A percentile compares a stretch with the other conserved stretches of the same genome.
phyloP scores from a whole-genome alignment of 1,140 invertebrate species.

The Rhizoglyphus robini region DNA sequence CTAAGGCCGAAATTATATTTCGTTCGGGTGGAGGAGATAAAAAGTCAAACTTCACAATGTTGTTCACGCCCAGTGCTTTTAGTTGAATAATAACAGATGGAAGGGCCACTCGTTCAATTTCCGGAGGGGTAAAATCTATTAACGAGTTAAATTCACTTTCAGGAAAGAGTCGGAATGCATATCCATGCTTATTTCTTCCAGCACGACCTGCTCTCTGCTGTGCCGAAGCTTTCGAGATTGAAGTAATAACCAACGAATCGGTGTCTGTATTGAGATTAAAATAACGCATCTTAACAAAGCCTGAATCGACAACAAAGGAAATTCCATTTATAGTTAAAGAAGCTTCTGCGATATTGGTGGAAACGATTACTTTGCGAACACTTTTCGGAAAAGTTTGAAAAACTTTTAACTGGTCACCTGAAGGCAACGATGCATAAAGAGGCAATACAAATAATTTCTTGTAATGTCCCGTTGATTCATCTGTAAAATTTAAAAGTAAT shows the following conservation, averaged over 20 bases:
- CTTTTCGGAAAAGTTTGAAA: conserved; percentile 63
- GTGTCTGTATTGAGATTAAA: conserved; percentile 69
- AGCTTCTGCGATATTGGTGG: conserved; percentile 96
- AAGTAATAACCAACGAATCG: conserved; percentile 67
- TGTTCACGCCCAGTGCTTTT: conserved; percentile 87
- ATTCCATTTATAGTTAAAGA: conserved; percentile 84
- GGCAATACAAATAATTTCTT: conserved; percentile 66
- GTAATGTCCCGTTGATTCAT: conserved; percentile 25
- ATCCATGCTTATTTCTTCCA: conserved; percentile 66
- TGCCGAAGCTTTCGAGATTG: conserved; percentile 76
- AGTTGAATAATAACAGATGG: conserved; percentile 72
- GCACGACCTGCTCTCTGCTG: conserved; percentile 81
- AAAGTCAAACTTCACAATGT: conserved; percentile 47
- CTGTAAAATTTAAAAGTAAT: neutral
- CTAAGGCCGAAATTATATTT: conserved; percentile 68
- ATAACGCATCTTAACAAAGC: conserved; percentile 89
- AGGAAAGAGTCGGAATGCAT: conserved; percentile 50
- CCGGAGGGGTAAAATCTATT: conserved; percentile 54
- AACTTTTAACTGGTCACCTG: conserved; percentile 67
- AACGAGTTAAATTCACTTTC: conserved; percentile 58
- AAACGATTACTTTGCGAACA: conserved; percentile 75
- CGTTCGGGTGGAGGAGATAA: conserved; percentile 60
- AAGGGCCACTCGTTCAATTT: conserved; percentile 81
- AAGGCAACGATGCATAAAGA: conserved; percentile 77
- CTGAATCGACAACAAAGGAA: conserved; percentile 57